These are phyloP conservation scores for Epicampocera succincta DNA, from an alignment of 2,888 invertebrate species.

Conservation along the genomic window DNA sequence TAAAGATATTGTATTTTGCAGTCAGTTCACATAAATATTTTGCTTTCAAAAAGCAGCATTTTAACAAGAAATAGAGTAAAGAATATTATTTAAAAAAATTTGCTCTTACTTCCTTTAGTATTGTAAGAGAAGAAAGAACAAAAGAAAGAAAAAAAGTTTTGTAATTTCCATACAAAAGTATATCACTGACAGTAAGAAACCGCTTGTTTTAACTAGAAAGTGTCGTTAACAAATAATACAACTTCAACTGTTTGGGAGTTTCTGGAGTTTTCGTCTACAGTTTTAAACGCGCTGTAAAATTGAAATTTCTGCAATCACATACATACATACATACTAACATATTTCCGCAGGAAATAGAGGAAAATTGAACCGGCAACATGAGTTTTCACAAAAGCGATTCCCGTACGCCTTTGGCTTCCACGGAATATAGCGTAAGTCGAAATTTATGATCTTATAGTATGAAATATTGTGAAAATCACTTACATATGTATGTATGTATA, in stretches of 20 bases:
- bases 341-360: slow-evolving; percentile 9
- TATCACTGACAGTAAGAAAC: not conserved
- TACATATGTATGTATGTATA: not conserved
- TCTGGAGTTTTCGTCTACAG: slow-evolving; percentile 71
- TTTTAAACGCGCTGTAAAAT: slow-evolving; percentile 63
- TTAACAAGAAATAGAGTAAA: slow-evolving; percentile 50
- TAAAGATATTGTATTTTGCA: slow-evolving; percentile 22
- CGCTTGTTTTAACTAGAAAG: not conserved
- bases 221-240: not conserved
- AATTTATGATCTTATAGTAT: not conserved
- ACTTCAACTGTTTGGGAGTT: slow-evolving; percentile 75
- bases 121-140: not conserved
- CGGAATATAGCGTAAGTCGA: slow-evolving; percentile 80
- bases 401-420: slow-evolving; percentile 80
- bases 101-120: slow-evolving; percentile 34
- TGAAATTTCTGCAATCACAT: not conserved
- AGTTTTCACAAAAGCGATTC: slow-evolving; percentile 82
- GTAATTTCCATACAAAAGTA: not conserved
- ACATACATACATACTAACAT: no score
- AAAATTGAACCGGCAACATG: slow-evolving; percentile 73
- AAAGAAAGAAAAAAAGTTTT: not conserved
- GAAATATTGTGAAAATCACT: not conserved
- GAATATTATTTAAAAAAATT: slow-evolving; percentile 47
- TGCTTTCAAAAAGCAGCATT: no score
- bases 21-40: slow-evolving; percentile 1